Conservation (phyloP, 1,140 invertebrate species). For the Euwallacea similis region DNA sequence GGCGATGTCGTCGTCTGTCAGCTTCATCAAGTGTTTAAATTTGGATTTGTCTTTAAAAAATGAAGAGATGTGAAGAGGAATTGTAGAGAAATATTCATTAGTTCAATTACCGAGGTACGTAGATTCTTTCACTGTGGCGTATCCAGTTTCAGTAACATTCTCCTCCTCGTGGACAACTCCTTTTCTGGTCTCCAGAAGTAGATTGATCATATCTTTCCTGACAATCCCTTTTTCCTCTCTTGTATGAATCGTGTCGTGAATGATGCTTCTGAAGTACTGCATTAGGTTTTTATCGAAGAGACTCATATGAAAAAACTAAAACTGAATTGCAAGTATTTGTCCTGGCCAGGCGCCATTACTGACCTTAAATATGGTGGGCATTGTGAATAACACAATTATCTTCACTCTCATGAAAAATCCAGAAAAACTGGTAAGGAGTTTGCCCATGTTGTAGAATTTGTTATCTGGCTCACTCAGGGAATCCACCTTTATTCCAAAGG, state of each 20-base stretch:
- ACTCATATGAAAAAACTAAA: constrained; percentile 22
- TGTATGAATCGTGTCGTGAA: constrained; percentile 49
- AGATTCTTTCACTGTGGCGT: constrained; percentile 27
- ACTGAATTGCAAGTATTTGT: not conserved
- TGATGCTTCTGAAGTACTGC: constrained; percentile 45
- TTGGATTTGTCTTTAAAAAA: constrained; percentile 8
- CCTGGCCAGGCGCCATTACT: not conserved
- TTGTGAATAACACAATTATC: constrained; percentile 9
- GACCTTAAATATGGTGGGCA: constrained; percentile 24
- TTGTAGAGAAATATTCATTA: not conserved
- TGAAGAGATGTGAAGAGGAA: not conserved
- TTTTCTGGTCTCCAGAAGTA: constrained; percentile 55
- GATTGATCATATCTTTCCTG: constrained; percentile 54
- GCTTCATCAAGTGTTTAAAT: constrained; percentile 42
- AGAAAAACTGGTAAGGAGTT: constrained; percentile 41
- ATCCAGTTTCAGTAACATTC: constrained; percentile 23
- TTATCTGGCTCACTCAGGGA: constrained; percentile 49
- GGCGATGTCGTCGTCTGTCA: constrained; percentile 44
- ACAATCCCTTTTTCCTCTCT: constrained; percentile 52
- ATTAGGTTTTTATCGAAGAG: constrained; percentile 15
- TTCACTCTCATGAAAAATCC: constrained; percentile 43
- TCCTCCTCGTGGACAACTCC: constrained; percentile 34
- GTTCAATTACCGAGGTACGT: not conserved
- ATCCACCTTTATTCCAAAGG: constrained; percentile 52
- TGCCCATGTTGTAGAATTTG: constrained; percentile 50